These are phyloP conservation scores for Proales similis DNA, from an alignment of 1,140 invertebrate genomes.

Conservation along the genomic window DNA sequence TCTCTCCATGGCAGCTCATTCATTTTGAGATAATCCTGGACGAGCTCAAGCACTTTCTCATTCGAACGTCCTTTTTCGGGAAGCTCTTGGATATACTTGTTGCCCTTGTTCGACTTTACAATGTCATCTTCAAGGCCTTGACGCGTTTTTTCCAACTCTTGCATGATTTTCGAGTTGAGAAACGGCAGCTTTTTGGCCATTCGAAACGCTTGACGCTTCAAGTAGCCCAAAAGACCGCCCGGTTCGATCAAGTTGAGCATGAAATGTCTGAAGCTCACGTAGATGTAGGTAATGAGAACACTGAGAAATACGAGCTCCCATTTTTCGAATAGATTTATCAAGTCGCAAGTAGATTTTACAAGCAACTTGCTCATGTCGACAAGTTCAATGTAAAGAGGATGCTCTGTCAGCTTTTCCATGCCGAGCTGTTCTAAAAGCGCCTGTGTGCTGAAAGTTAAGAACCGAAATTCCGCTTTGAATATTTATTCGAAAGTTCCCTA, in stretches of 20 bases:
- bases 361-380: too few species aligned
- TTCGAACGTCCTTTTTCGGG: background rate
- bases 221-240: constrained; percentile 22
- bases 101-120: constrained; percentile 19
- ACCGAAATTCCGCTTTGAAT: too few species aligned
- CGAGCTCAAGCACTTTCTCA: constrained; percentile 2
- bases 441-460: too few species aligned
- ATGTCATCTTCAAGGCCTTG: constrained; percentile 29
- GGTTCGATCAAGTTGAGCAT: constrained; percentile 25
- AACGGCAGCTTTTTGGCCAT: constrained; percentile 27
- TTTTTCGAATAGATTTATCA: too few species aligned
- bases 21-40: constrained; percentile 22
- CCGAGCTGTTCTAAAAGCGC: too few species aligned
- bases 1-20: constrained; percentile 10
- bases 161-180: constrained; percentile 17
- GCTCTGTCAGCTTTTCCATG: too few species aligned
- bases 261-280: constrained; percentile 19
- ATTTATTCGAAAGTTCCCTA: too few species aligned
- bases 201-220: constrained; percentile 19
- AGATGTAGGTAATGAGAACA: background rate
- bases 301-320: constrained; percentile 19
- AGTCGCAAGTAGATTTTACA: too few species aligned
- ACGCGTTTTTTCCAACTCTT: constrained; percentile 10
- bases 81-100: constrained; percentile 22
- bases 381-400: too few species aligned